A percentile compares a stretch with the other conserved stretches of the same genome.
phyloP scores from a whole-genome alignment of 2,797 vertebrate genomes.

The Botia kubotai region DNA sequence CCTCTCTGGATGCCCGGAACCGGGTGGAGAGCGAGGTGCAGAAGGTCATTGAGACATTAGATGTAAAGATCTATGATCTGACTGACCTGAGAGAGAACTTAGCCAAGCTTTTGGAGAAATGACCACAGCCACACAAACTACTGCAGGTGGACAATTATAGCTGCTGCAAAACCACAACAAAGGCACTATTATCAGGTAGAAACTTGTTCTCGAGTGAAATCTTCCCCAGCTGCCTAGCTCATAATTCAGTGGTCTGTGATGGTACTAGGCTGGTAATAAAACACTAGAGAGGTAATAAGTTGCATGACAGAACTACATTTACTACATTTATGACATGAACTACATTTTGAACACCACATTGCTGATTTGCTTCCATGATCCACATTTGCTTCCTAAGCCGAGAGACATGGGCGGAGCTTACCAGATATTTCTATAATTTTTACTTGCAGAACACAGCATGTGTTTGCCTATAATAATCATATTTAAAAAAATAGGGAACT shows the following conservation, averaged over 20 bases:
- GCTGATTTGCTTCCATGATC: conserved; percentile 6
- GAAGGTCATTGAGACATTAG: conserved; percentile 84
- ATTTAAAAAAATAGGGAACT: neutral
- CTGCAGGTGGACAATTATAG: neutral
- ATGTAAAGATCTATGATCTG: conserved; percentile 90
- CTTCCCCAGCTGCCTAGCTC: neutral
- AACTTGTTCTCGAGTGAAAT: neutral
- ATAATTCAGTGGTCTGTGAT: neutral
- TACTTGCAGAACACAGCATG: no score
- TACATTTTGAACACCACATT: neutral
- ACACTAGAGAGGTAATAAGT: conserved; percentile 6
- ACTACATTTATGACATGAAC: no score
- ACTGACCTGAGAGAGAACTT: conserved; percentile 88
- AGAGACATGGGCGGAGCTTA: neutral
- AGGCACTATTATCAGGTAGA: neutral
- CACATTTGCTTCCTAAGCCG: conserved; percentile 1
- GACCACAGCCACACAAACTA: conserved; percentile 28
- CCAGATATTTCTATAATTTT: neutral
- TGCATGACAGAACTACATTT: conserved; percentile 3
- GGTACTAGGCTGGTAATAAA: conserved; percentile 2
- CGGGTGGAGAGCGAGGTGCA: conserved; percentile 80
- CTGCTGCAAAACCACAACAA: neutral
- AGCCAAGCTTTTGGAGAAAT: conserved; percentile 86
- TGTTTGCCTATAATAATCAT: neutral
- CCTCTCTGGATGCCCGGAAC: conserved; percentile 78